Percentiles rank a stretch among this genome's conserved stretches.
phyloP scores from a whole-genome alignment of 2,797 vertebrate genomes.

The Tokudaia muenninki region DNA sequence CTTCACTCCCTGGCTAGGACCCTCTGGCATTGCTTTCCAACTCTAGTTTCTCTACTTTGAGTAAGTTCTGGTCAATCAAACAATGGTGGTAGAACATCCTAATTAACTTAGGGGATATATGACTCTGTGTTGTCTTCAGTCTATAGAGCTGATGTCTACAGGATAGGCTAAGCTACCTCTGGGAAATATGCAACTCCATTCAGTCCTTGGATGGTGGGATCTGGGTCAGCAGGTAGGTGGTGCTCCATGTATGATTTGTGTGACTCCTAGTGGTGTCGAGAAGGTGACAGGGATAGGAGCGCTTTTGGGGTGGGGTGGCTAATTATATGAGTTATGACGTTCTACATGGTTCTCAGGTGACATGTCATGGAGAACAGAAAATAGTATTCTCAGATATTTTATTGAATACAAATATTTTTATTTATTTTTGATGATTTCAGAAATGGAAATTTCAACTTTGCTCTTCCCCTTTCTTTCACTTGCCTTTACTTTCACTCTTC shows the following conservation, averaged over 20 bases:
- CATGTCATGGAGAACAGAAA: neutral
- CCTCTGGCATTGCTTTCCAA: neutral
- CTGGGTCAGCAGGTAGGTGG: neutral
- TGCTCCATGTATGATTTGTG: neutral
- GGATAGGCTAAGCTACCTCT: neutral
- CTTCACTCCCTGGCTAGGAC: neutral
- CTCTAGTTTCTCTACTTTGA: neutral
- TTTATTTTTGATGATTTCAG: neutral
- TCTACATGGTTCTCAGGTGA: neutral
- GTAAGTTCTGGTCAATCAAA: neutral
- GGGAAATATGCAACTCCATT: neutral
- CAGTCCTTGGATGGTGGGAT: neutral
- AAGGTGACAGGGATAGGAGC: neutral
- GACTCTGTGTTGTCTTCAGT: neutral
- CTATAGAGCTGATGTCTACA: neutral
- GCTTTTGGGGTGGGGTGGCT: neutral
- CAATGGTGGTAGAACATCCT: neutral
- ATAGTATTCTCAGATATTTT: neutral
- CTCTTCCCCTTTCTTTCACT: neutral
- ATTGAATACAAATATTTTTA: neutral
- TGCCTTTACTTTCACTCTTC: neutral
- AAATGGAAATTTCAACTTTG: neutral
- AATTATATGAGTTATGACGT: neutral
- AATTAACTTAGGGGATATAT: neutral
- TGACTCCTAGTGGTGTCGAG: neutral